Percentiles rank a stretch among this genome's conserved stretches.
Conservation (phyloP, 2,888 invertebrate species). For the Leptopterna dolabrata region DNA sequence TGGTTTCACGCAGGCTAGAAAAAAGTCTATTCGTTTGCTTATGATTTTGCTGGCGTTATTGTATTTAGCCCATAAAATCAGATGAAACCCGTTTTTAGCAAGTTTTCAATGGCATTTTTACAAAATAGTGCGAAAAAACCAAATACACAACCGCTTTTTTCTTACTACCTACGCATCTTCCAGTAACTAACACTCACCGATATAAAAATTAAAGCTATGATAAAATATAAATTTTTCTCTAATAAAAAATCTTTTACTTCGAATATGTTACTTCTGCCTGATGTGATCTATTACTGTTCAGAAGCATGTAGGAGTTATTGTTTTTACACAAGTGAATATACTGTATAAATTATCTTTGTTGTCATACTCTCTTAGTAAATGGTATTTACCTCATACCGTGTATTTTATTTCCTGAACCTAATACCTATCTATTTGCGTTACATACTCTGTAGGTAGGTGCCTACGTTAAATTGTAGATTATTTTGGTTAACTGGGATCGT, state of each 20-base stretch:
- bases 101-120: constrained; percentile 3
- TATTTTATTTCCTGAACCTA: not conserved
- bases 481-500: no score
- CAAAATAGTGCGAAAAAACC: constrained; percentile 33
- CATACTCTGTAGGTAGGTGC: no score
- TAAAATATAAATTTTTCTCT: constrained; percentile 44
- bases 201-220: constrained; percentile 47
- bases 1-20: not conserved
- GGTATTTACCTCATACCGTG: constrained; percentile 59
- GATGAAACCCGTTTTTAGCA: constrained; percentile 19
- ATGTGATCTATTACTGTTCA: constrained; percentile 47
- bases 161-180: constrained; percentile 49
- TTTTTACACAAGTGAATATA: constrained; percentile 60
- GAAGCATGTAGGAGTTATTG: constrained; percentile 53
- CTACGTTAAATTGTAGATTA: no score
- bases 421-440: not conserved
- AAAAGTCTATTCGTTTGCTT: not conserved
- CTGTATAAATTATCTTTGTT: constrained; percentile 61
- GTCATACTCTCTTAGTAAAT: constrained; percentile 62
- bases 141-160: constrained; percentile 43
- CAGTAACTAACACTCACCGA: constrained; percentile 47
- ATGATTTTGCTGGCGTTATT: not conserved
- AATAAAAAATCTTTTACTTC: constrained; percentile 31
- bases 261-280: constrained; percentile 46
- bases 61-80: constrained; percentile 6